Conservation (phyloP, 2,888 invertebrate species). For the Drosophila limbata region DNA sequence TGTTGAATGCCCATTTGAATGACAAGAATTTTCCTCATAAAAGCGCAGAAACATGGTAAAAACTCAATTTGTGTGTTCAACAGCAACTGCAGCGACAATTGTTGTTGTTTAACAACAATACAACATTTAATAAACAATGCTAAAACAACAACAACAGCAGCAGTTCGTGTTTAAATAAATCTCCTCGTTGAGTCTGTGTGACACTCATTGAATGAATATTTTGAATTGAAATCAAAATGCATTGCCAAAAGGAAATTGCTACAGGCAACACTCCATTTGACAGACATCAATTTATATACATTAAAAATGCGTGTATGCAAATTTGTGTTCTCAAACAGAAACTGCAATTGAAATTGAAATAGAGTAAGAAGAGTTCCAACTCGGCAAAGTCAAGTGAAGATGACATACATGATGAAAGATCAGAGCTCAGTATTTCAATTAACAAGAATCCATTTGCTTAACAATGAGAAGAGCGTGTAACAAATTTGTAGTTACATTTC, state of each 20-base stretch:
- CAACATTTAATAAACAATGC: constrained; percentile 64
- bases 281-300: not conserved
- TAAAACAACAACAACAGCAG: constrained; percentile 24
- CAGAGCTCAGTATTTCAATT: constrained; percentile 15
- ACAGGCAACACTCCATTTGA: constrained; percentile 24
- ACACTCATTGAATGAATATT: constrained; percentile 49
- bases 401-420: constrained; percentile 10
- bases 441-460: constrained; percentile 34
- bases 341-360: constrained; percentile 7
- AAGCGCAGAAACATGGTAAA: constrained; percentile 56
- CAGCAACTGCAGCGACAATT: constrained; percentile 36
- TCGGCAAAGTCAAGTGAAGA: not conserved
- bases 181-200: constrained; percentile 29
- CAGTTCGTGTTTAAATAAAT: constrained; percentile 9
- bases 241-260: constrained; percentile 12
- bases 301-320: not conserved
- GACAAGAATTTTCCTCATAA: constrained; percentile 59
- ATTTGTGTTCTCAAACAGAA: not conserved
- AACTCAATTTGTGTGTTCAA: constrained; percentile 63
- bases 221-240: constrained; percentile 5
- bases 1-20: constrained; percentile 67
- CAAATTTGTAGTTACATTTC: constrained; percentile 40
- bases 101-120: constrained; percentile 48
- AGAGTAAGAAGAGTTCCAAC: not conserved
- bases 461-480: constrained; percentile 14